Base-by-base conservation (phyloP, 2,888 invertebrate species). In the Melikaiella ostensackeni region DNA sequence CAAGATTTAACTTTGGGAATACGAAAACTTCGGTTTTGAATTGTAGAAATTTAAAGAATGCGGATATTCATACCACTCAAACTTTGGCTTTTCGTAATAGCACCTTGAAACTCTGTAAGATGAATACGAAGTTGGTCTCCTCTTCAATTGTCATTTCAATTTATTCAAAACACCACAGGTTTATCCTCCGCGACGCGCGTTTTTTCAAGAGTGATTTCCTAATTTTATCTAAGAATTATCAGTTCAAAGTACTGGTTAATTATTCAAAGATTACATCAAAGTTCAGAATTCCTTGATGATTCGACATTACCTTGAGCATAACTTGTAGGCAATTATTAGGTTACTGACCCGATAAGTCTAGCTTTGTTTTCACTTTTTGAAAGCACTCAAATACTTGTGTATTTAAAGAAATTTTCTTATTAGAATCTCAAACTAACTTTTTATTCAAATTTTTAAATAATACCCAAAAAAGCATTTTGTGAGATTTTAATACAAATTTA, bases 241-340 rank as follows among this genome's bases (percentile, higher is more conserved):
- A 59, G 59, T 59, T 27, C 16, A 59, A 24, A 59, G 59, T 13
- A 59, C 59, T 24, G 13, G 59, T 59, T 59, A 59, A 59, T 11
- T 59, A 59, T 59, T 24, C 59, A 59, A 16, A 59, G 59, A 59
- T 24, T 24, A 59, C 21, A 27, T 59, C 21, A 27, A 59, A 59
- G 27, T 27, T 59, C 59, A 59, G 59, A 59, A 24, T 59, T 59
- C 59, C 59, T 59, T 24, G 27, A 27, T 27, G 5, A 59, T 59
- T 27, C 27, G 59, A 59, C 59, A 59, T 24, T 59, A 59, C 59
- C 59, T 59, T 59, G 59, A 59, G 59, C 27, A 59, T 59, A 59
- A 59, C 5, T 59, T 24, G 59, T 27, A 27, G 27, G 59, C 59
- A 59, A 16, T 59, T 59, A 59, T 27, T 59, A 59, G 59, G 59